Evolutionary conservation across 2,113 vertebrate species (phyloP), one percentile per base, ranked within the genome.

Genomic region (Chionodraco myersi): DNA sequence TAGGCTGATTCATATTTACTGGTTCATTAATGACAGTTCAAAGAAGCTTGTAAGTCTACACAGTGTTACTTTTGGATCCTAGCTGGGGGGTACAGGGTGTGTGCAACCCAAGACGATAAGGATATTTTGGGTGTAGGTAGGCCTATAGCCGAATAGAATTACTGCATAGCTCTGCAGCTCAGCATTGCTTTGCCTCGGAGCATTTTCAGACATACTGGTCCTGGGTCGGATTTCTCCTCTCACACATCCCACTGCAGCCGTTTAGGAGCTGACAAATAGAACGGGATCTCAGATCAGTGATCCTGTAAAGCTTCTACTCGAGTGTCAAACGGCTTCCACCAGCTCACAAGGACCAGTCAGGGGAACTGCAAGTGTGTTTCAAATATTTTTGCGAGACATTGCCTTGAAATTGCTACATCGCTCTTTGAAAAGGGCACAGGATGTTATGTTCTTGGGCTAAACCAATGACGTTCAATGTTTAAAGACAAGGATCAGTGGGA

Each of bases 181-280:
- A 77, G 51, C 79, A 67, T 44, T 21, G 71, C 36, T 18, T 54
- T 51, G 57, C 80, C 76, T 77, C 12, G 1, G 49, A 81, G 83
- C 65, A 67, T 69, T 85, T 65, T 77, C 69, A 83, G 52, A 80
- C 72, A 56, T 75, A 58, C 77, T 58, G 83, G 51, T 78, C 87
- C 75, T 34, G 36, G 72, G 62, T 90, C 65, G 11, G 76, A 73
- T 84, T 81, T 87, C 71, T 61, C 1, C 66, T 60, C 16, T 51
- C 70, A 10, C 77, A 69, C 70, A 47, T 80, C 82, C 81, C 75
- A 77, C 64, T 77, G 65, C 75, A 86, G 9, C 75, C 75, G 13
- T 83, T 92, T 85, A 88, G 77, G 26, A 72, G 64, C 79, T 88
- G 74, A 85, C 82, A 87, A 89, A 91, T 79, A 62, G 75, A 73